Evolutionary conservation across 1,140 invertebrate genomes (phyloP), one percentile per base, ranked within the genome.

Genomic region (Venustaconcha ellipsiformis): DNA sequence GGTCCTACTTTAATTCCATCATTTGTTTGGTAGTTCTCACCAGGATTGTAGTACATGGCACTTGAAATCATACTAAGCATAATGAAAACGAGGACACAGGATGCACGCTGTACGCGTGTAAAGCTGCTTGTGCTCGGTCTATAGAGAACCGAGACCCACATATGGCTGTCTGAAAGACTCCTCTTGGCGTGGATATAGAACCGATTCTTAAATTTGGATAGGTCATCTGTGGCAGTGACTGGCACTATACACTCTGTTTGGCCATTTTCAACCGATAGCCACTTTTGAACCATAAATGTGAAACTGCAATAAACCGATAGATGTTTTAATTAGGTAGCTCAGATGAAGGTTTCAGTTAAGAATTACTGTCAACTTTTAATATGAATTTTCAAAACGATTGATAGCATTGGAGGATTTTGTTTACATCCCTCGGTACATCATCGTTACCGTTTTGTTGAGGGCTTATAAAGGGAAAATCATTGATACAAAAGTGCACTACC

Each of bases 31-130:
- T 73, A 74, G 57, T 63, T 69, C 5, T 74, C 69, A 6, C 69
- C 60, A 6, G 78, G 69, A 57, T 76, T 67, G 78, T 84, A 90
- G 79, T 89, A 90, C 88, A 90, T 88, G 60, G 88, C 88, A 68
- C 89, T 90, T 67, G 86, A 73, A 37, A 89, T 88, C 89, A 90
- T 90, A 14, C 84, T 87, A 1, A 88, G 81, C 71, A 89, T 88
- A 5, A 89, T 77, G 14, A 90, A 79, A 14, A 82, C 72, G 30
- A 88, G 70, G 72, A 87, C 88, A 62, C 87, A 89, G 0, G 86
- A 84, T 0, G 88, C 70, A 37, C 89, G 81, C 80, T 90, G 88
- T 18, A 88, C 72, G 18, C 89, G 84, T 8, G 87, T 88, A 79
- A 89, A 90, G 48, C 78, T 82, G 74, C 84, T 87, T 26, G 81